phyloP scores from a whole-genome alignment of 2,888 invertebrate species.

The Trachelus stipa region DNA sequence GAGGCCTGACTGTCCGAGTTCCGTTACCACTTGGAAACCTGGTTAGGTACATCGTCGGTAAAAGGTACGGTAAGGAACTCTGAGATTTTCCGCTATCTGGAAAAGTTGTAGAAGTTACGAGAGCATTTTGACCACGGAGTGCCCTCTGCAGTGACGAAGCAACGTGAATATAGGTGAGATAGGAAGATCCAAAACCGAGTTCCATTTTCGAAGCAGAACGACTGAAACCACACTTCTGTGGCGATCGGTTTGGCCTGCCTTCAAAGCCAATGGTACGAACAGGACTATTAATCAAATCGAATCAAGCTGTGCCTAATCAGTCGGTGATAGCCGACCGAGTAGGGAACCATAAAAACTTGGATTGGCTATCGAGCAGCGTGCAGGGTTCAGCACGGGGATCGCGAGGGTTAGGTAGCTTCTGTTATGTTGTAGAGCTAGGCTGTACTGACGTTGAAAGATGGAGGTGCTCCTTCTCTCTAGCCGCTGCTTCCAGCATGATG shows the following conservation, averaged over 20 bases:
- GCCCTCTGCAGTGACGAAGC: background rate
- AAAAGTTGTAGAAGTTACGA: background rate
- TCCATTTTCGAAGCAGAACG: background rate
- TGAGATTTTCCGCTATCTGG: background rate
- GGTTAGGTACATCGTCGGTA: background rate
- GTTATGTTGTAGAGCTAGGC: slow-evolving; percentile 38
- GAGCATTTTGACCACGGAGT: background rate
- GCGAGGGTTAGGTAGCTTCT: slow-evolving; percentile 40
- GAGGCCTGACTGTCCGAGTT: background rate
- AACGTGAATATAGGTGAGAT: background rate
- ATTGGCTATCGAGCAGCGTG: slow-evolving; percentile 46
- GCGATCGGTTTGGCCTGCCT: background rate
- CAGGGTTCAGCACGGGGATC: slow-evolving; percentile 28
- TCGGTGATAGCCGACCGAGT: slow-evolving; percentile 43
- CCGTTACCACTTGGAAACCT: background rate
- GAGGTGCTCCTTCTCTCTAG: slow-evolving; percentile 60
- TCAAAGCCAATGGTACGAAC: slow-evolving; percentile 15
- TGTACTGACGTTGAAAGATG: slow-evolving; percentile 64
- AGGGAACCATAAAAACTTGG: slow-evolving; percentile 46
- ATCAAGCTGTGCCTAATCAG: slow-evolving; percentile 53
- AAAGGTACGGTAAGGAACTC: background rate
- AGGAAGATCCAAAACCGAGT: background rate
- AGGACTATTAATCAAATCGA: slow-evolving; percentile 53
- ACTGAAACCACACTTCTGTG: background rate
- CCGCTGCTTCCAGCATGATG: slow-evolving; percentile 61